Conservation (phyloP, 2,888 invertebrate genomes). For the Lacanobia wlatinum region DNA sequence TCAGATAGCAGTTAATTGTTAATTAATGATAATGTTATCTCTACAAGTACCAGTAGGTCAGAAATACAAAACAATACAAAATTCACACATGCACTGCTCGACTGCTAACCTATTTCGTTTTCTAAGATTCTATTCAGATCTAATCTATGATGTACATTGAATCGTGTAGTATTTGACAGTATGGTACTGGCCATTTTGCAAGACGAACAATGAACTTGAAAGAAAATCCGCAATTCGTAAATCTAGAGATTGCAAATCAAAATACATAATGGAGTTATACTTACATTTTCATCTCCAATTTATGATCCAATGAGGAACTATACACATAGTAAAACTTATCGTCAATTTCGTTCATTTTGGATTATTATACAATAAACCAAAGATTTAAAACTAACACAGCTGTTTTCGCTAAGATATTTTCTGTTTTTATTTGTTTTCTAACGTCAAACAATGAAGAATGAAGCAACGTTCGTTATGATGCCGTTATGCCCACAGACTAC, state of each 20-base stretch:
- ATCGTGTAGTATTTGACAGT: constrained; percentile 6
- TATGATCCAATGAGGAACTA: constrained; percentile 96
- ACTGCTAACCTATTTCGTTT: neutral
- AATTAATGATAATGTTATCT: constrained; percentile 6
- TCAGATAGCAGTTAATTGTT: neutral
- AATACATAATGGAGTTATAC: constrained; percentile 72
- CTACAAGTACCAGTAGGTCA: constrained; percentile 11
- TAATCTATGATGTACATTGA: neutral
- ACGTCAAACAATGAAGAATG: constrained; percentile 3
- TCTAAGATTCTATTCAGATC: neutral
- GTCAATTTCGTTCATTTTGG: constrained; percentile 93
- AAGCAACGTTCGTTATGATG: too few species aligned
- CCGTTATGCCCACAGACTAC: too few species aligned
- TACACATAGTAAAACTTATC: constrained; percentile 97
- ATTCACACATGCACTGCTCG: too few species aligned
- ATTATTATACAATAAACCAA: neutral
- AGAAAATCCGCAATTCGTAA: constrained; percentile 16
- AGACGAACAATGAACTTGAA: constrained; percentile 13
- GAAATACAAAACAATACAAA: neutral
- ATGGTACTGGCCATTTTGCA: constrained; percentile 19
- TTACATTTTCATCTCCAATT: constrained; percentile 98
- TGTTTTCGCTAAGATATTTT: constrained; percentile 40
- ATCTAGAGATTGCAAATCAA: neutral
- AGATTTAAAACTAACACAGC: constrained; percentile 41
- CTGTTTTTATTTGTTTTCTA: constrained; percentile 22